These are phyloP conservation scores for Tragelaphus scriptus DNA, from an alignment of 2,113 vertebrate species.

Conservation along the genomic window DNA sequence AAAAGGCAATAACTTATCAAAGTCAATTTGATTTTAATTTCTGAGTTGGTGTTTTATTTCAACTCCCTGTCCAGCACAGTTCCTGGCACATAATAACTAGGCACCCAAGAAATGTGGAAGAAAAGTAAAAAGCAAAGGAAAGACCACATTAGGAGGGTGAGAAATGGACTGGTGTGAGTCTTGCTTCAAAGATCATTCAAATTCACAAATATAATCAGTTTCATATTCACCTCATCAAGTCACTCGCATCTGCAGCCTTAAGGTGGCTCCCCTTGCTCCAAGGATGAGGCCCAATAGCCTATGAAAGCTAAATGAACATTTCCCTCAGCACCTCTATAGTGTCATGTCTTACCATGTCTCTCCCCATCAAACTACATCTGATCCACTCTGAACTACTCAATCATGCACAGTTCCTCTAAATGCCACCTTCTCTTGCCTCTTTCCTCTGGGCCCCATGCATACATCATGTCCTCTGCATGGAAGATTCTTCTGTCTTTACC, in stretches of 20 bases:
- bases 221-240: background rate
- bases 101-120: background rate
- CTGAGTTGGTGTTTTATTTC: background rate
- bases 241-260: background rate
- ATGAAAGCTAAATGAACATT: background rate
- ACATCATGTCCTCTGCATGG: background rate
- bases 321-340: background rate
- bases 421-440: background rate
- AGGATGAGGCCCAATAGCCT: background rate
- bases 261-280: background rate
- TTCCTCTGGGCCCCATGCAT: background rate
- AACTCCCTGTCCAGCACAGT: background rate
- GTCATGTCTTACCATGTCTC: background rate
- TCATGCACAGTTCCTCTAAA: background rate
- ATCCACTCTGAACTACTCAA: background rate
- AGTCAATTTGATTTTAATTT: background rate
- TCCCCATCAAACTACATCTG: background rate
- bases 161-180: background rate
- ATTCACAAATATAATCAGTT: background rate
- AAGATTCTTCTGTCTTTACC: background rate
- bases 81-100: background rate
- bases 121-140: constrained; percentile 25
- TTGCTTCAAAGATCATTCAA: background rate
- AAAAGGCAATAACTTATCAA: background rate
- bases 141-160: background rate